Evolutionary conservation across 2,888 invertebrate species (phyloP).

Genomic region (Agrochola lychnidis): DNA sequence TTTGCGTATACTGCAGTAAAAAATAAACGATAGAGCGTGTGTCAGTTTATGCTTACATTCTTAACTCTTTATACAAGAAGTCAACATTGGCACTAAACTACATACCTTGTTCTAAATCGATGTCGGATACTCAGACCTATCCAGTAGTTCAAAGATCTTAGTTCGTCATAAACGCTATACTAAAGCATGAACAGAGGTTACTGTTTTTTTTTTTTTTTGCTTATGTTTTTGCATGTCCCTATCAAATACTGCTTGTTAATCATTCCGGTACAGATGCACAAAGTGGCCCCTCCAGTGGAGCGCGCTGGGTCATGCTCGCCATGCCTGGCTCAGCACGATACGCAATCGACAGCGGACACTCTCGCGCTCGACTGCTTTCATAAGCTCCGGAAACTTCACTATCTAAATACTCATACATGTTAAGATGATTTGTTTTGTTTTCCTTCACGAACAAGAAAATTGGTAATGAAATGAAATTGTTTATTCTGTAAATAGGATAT

Average conservation of each 20-base stretch:
- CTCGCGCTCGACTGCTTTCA: slow-evolving; percentile 56
- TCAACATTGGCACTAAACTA: background rate
- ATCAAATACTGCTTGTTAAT: slow-evolving; percentile 5
- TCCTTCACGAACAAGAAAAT: background rate
- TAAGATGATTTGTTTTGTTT: background rate
- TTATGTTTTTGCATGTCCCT: slow-evolving; percentile 3
- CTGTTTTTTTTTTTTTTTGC: background rate
- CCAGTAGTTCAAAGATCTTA: background rate
- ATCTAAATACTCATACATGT: slow-evolving; percentile 52
- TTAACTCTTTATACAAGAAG: background rate
- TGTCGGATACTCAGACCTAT: background rate
- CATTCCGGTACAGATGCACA: slow-evolving; percentile 16
- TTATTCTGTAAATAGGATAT: no score
- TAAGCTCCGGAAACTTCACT: slow-evolving; percentile 50
- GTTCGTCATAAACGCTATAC: no score
- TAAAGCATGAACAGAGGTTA: background rate
- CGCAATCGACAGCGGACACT: slow-evolving; percentile 64
- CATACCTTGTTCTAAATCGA: no score
- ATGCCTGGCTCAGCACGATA: slow-evolving; percentile 57
- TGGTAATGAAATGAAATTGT: no score
- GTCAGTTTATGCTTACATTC: background rate
- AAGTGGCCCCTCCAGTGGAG: slow-evolving; percentile 34
- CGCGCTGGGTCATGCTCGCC: slow-evolving; percentile 28
- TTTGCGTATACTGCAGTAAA: background rate
- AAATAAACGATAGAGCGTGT: background rate